A percentile compares a stretch with the other conserved stretches of the same genome.
These are phyloP conservation scores for Diachasma alloeum DNA, from an alignment of 1,140 invertebrate genomes.

Conservation along the genomic window DNA sequence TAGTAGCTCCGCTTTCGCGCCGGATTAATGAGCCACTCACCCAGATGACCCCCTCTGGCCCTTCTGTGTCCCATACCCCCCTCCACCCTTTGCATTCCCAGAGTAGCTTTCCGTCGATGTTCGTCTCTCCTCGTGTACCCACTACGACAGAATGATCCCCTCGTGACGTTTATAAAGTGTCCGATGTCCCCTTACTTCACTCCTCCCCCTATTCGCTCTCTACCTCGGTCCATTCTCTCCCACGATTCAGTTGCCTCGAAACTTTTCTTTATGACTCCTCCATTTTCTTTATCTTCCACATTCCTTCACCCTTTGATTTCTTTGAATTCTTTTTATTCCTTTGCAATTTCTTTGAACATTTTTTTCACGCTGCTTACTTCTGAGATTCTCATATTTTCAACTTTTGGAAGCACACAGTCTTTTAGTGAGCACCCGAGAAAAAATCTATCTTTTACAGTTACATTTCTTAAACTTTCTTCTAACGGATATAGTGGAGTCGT, in stretches of 20 bases:
- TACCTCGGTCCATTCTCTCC: background rate
- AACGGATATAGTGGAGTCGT: too few relatives aligned
- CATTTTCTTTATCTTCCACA: background rate
- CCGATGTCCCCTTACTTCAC: background rate
- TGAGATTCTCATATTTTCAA: too few relatives aligned
- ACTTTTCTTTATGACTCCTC: background rate
- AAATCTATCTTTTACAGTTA: too few relatives aligned
- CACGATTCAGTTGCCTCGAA: background rate
- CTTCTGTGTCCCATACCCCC: background rate
- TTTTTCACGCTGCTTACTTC: too few relatives aligned
- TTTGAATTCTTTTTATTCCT: background rate
- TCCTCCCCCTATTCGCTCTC: background rate
- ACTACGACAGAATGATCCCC: background rate
- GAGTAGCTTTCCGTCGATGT: background rate
- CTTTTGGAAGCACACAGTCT: too few relatives aligned
- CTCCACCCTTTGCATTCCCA: background rate
- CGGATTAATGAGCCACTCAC: slow-evolving; percentile 27
- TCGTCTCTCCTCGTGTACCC: background rate
- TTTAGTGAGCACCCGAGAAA: too few relatives aligned
- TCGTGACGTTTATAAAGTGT: slow-evolving; percentile 26
- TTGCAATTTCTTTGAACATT: too few relatives aligned
- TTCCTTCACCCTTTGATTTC: background rate
- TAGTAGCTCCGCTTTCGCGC: slow-evolving; percentile 17
- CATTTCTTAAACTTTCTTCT: too few relatives aligned
- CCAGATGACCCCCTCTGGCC: background rate